Evolutionary conservation across 2,888 invertebrate genomes (phyloP).

Genomic region (Lasioglossum lativentre): DNA sequence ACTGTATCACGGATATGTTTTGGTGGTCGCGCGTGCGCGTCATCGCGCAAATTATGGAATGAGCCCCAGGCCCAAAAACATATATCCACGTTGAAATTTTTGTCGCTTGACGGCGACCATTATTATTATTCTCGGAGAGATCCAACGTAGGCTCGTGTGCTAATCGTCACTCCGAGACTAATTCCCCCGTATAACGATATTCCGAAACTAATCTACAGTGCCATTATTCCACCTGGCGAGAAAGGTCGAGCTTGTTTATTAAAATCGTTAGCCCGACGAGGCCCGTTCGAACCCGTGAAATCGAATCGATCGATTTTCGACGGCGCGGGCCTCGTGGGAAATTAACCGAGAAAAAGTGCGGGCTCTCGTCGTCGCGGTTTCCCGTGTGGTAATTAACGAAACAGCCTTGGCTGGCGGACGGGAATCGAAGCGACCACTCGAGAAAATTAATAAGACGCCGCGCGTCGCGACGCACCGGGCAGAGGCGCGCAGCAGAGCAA

Average conservation of each 20-base stretch:
- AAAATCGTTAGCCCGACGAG: background rate
- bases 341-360: conserved; percentile 30
- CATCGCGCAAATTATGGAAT: no score
- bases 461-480: background rate
- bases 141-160: no score
- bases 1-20: no score
- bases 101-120: no score
- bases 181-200: background rate
- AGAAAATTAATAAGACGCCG: conserved; percentile 35
- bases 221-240: background rate
- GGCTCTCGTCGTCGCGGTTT: background rate
- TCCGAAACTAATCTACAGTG: background rate
- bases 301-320: conserved; percentile 31
- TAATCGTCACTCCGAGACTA: no score
- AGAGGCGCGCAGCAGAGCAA: background rate
- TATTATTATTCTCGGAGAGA: no score
- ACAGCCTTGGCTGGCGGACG: background rate
- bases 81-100: no score
- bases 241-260: conserved; percentile 1
- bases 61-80: no score
- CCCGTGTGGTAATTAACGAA: conserved; percentile 26
- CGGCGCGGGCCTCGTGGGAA: conserved; percentile 46
- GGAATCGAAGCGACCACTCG: conserved; percentile 21
- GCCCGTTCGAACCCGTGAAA: conserved; percentile 9
- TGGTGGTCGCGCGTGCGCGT: no score